phyloP scores from a whole-genome alignment of 2,797 vertebrate genomes.

The Myotis findleyi region DNA sequence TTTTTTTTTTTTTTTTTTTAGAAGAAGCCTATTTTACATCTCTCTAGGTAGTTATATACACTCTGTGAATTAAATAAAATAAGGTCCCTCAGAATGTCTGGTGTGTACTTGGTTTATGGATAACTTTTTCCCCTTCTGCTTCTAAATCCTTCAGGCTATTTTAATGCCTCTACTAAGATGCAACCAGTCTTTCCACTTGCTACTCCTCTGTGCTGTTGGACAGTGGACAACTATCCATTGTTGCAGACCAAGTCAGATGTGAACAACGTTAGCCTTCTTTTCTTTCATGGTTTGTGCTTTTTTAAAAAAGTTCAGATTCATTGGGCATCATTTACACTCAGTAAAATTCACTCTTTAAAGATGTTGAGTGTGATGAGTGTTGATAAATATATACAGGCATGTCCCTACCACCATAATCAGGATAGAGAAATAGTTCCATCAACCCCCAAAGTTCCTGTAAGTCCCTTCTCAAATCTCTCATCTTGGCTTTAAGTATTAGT shows the following conservation, averaged over 20 bases:
- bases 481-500: not conserved
- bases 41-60: not conserved
- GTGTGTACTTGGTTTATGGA: not conserved
- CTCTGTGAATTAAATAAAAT: slow-evolving; percentile 33
- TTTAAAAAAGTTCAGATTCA: not conserved
- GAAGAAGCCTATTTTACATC: not conserved
- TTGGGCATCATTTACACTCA: not conserved
- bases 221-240: not conserved
- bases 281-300: not conserved
- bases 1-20: not conserved
- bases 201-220: not conserved
- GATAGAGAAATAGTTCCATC: slow-evolving; percentile 34
- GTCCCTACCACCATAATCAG: not conserved
- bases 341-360: not conserved
- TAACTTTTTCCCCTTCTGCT: not conserved
- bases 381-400: not conserved
- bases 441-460: not conserved
- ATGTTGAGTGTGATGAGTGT: slow-evolving; percentile 21
- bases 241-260: not conserved
- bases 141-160: not conserved
- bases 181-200: not conserved
- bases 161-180: not conserved
- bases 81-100: not conserved
- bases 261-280: not conserved
- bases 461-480: not conserved